phyloP scores from a whole-genome alignment of 2,888 invertebrate species.

The Nomada ferruginata region DNA sequence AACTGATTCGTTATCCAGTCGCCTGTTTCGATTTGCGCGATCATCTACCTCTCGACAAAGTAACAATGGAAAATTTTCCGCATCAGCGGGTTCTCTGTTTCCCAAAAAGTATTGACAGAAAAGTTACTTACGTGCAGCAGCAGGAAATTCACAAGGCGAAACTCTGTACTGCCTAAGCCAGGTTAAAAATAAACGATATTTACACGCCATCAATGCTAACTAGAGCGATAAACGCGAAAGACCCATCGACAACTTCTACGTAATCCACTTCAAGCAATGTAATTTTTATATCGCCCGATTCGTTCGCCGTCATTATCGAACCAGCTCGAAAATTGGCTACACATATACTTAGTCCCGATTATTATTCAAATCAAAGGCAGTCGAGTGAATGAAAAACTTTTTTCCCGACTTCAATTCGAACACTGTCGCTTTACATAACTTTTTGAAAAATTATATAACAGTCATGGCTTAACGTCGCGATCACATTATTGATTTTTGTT shows the following conservation, averaged over 20 bases:
- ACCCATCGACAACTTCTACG: background rate
- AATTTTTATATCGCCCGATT: constrained; percentile 20
- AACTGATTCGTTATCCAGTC: background rate
- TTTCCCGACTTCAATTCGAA: background rate
- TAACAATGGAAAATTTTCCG: background rate
- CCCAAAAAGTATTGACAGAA: background rate
- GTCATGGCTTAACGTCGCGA: no score
- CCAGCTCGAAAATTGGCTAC: constrained; percentile 14
- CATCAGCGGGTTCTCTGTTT: background rate
- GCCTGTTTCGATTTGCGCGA: background rate
- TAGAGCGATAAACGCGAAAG: background rate
- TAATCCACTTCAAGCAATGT: background rate
- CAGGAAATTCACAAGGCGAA: background rate
- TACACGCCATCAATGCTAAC: background rate
- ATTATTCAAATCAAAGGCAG: background rate
- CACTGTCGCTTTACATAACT: no score
- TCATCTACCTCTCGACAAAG: background rate
- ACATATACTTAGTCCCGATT: background rate
- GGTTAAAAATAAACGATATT: background rate
- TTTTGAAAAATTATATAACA: no score
- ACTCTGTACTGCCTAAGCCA: background rate
- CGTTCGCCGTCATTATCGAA: constrained; percentile 5
- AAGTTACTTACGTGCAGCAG: background rate
- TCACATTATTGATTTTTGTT: no score
- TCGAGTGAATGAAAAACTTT: background rate